A percentile compares a stretch with the other conserved stretches of the same genome.
Evolutionary conservation across 2,797 vertebrate genomes (phyloP).

Genomic region (Lepus townsendii): DNA sequence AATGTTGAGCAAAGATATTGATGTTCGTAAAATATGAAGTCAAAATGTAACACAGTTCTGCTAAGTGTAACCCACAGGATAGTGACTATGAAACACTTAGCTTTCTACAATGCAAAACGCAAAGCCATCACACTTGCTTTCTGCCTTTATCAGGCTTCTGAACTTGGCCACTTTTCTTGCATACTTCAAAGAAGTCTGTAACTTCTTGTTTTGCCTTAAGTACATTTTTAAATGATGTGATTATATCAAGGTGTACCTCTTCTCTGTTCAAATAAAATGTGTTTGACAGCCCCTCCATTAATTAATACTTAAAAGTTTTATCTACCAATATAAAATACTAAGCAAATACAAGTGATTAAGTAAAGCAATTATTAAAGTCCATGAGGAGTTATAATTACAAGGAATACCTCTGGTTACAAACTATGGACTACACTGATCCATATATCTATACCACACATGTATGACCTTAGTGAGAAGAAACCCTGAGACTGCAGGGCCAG

Average conservation of each 20-base stretch:
- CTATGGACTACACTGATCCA: not conserved
- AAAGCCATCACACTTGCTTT: not conserved
- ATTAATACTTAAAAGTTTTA: not conserved
- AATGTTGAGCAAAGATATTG: slow-evolving; percentile 13
- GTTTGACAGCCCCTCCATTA: not conserved
- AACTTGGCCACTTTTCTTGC: not conserved
- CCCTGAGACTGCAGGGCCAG: not conserved
- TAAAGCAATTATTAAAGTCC: slow-evolving; percentile 14
- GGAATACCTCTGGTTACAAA: not conserved
- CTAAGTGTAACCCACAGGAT: slow-evolving; percentile 14
- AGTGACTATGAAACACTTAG: not conserved
- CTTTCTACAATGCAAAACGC: not conserved
- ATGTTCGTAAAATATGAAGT: not conserved
- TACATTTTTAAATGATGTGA: slow-evolving; percentile 17
- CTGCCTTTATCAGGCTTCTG: not conserved
- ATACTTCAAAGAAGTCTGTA: not conserved
- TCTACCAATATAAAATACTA: slow-evolving; percentile 23
- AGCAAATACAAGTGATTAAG: slow-evolving; percentile 21
- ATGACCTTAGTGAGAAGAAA: not conserved
- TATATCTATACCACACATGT: not conserved
- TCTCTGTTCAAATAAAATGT: not conserved
- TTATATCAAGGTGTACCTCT: not conserved
- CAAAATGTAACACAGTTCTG: not conserved
- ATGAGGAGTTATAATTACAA: not conserved
- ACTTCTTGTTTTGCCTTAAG: slow-evolving; percentile 17